Evolutionary conservation across 2,797 vertebrate species (phyloP).

Genomic region (Cirrhinus molitorella): DNA sequence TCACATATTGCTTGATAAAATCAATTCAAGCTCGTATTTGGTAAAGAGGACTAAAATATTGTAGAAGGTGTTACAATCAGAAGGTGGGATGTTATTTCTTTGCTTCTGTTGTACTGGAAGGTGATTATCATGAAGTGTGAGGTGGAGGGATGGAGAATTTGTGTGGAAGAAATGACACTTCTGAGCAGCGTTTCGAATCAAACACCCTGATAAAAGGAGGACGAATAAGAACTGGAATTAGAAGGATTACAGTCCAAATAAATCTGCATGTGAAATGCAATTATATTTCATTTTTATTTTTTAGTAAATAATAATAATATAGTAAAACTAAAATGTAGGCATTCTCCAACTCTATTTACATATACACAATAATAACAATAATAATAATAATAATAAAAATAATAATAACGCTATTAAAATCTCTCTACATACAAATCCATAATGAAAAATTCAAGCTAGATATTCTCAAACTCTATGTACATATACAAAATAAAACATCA

Average conservation of each 20-base stretch:
- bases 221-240: conserved; percentile 53
- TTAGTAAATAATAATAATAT: neutral
- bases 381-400: no score
- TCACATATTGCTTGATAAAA: conserved; percentile 39
- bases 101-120: conserved; percentile 73
- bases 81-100: conserved; percentile 20
- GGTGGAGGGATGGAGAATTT: conserved; percentile 70
- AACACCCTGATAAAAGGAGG: conserved; percentile 57
- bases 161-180: conserved; percentile 72
- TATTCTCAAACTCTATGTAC: no score
- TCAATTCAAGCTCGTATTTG: conserved; percentile 51
- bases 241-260: conserved; percentile 40
- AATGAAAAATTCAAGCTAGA: no score
- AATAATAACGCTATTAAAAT: no score
- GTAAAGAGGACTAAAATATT: conserved; percentile 49
- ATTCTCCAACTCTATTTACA: no score
- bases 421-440: no score
- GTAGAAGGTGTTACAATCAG: conserved; percentile 65
- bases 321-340: no score
- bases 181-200: conserved; percentile 51
- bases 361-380: no score
- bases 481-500: no score
- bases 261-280: conserved; percentile 34
- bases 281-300: no score
- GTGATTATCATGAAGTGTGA: conserved; percentile 83